Evolutionary conservation across 1,140 invertebrate genomes (phyloP).

Genomic region (Macrocentrus cingulum): DNA sequence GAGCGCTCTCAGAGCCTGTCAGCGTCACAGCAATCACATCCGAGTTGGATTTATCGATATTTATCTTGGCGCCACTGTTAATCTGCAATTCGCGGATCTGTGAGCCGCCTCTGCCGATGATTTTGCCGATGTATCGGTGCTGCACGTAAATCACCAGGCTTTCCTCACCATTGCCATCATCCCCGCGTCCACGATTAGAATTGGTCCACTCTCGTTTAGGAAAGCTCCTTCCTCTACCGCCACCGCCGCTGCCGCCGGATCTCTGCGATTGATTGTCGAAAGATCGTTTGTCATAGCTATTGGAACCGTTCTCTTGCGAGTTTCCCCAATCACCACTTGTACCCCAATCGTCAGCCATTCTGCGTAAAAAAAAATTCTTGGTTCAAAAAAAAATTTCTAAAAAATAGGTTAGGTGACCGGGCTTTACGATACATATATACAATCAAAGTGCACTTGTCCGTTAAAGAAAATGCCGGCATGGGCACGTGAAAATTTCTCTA

Average conservation of each 20-base stretch:
- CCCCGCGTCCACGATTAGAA: slow-evolving; percentile 10
- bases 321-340: no score
- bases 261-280: background rate
- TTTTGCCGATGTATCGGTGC: slow-evolving; percentile 5
- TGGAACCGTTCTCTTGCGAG: no score
- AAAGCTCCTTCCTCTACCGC: background rate
- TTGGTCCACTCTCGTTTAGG: background rate
- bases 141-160: background rate
- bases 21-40: slow-evolving; percentile 57
- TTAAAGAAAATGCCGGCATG: no score
- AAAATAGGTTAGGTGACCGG: no score
- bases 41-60: slow-evolving; percentile 44
- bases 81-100: slow-evolving; percentile 15
- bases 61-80: slow-evolving; percentile 15
- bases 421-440: no score
- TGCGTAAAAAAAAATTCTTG: no score
- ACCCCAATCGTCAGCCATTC: no score
- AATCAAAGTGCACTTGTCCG: no score
- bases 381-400: no score
- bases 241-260: background rate
- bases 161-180: slow-evolving; percentile 4
- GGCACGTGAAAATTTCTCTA: no score
- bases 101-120: slow-evolving; percentile 19
- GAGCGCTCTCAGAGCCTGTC: slow-evolving; percentile 58
- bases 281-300: no score